These are phyloP conservation scores for Napeogenes sylphis DNA, from an alignment of 2,888 invertebrate species.

Conservation along the genomic window DNA sequence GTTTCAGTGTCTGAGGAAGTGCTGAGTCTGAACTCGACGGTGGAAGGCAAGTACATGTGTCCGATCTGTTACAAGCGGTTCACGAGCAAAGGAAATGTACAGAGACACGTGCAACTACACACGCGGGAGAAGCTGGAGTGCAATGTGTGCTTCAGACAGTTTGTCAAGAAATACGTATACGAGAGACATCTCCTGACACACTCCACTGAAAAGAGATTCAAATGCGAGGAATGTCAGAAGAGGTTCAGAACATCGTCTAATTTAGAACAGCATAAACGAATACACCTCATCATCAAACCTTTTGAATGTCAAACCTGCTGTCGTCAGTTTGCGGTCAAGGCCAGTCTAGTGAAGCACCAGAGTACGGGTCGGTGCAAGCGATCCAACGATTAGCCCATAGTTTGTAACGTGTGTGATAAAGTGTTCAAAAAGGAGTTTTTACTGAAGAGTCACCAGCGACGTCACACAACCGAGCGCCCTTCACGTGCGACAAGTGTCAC, in stretches of 20 bases:
- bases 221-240: conserved; percentile 45
- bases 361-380: conserved; percentile 31
- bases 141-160: conserved; percentile 50
- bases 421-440: conserved; percentile 37
- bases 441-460: conserved; percentile 37
- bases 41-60: conserved; percentile 32
- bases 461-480: conserved; percentile 39
- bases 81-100: conserved; percentile 32
- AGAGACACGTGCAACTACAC: conserved; percentile 33
- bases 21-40: conserved; percentile 23
- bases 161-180: conserved; percentile 31
- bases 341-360: conserved; percentile 37
- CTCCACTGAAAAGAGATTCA: conserved; percentile 26
- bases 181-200: conserved; percentile 35
- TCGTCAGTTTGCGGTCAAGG: conserved; percentile 36
- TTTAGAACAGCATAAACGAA: conserved; percentile 43
- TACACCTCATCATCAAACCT: conserved; percentile 39
- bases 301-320: conserved; percentile 38
- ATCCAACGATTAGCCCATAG: conserved; percentile 24
- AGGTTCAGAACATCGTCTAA: conserved; percentile 44
- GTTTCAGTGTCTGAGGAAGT: conserved; percentile 31
- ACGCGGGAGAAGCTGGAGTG: conserved; percentile 41
- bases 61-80: conserved; percentile 35
- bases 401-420: conserved; percentile 38
- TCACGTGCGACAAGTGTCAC: conserved; percentile 36